Evolutionary conservation across 1,140 invertebrate genomes (phyloP).

Genomic region (Hylaeus volcanicus): DNA sequence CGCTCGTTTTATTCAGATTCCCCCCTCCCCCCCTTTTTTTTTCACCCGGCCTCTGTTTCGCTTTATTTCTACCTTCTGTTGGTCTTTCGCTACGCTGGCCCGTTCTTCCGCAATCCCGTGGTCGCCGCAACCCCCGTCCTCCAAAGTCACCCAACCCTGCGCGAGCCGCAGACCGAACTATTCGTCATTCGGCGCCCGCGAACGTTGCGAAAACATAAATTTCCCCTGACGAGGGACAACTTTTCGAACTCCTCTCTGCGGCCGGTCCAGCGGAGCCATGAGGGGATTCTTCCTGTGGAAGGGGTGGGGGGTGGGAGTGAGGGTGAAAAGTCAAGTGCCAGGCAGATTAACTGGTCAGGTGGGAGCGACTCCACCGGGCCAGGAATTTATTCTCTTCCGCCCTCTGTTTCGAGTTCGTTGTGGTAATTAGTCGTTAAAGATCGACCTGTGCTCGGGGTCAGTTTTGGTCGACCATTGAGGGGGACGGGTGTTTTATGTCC

Average conservation of each 20-base stretch:
- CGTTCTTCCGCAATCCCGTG: slow-evolving; percentile 7
- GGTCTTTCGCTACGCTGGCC: not conserved
- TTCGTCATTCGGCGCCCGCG: slow-evolving; percentile 45
- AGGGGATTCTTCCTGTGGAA: not conserved
- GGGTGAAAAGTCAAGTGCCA: not conserved
- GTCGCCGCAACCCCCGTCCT: not conserved
- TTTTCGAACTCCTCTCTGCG: slow-evolving; percentile 26
- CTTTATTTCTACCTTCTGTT: not conserved
- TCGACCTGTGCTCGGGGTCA: too few relatives aligned
- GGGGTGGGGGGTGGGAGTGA: too few relatives aligned
- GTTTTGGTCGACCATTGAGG: too few relatives aligned
- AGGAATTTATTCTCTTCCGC: not conserved
- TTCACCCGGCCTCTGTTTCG: not conserved
- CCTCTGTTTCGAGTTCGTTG: not conserved
- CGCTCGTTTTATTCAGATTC: slow-evolving; percentile 6
- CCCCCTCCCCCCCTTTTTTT: not conserved
- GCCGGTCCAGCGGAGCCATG: not conserved
- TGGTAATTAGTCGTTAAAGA: not conserved
- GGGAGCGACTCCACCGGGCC: not conserved
- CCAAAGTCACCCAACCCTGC: slow-evolving; percentile 36
- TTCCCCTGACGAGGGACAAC: slow-evolving; percentile 37
- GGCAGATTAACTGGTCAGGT: slow-evolving; percentile 9
- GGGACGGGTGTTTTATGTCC: too few relatives aligned
- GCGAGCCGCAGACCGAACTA: slow-evolving; percentile 38
- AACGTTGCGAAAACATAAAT: slow-evolving; percentile 55